Conservation (phyloP, 2,113 vertebrate species). For the Piprites chloris region DNA sequence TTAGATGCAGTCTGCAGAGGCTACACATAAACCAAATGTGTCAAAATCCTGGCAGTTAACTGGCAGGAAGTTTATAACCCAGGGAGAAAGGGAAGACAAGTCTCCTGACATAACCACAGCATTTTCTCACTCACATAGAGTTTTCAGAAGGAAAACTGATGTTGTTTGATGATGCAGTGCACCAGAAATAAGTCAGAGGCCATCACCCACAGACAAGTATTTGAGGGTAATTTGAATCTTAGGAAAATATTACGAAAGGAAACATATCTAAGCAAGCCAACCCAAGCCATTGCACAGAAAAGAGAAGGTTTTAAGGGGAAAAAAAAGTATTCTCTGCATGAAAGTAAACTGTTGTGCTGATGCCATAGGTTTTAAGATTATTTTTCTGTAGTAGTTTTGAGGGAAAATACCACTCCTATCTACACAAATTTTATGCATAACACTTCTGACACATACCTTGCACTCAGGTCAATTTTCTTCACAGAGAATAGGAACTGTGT, state of each 20-base stretch:
- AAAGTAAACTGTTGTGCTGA: background rate
- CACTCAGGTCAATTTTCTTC: background rate
- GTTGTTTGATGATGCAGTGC: background rate
- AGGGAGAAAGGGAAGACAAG: background rate
- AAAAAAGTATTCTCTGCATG: background rate
- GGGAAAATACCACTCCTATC: background rate
- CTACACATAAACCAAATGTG: background rate
- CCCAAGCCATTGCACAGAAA: background rate
- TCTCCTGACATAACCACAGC: background rate
- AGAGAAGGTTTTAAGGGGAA: background rate
- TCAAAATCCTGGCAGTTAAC: constrained; percentile 7
- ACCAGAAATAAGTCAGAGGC: background rate
- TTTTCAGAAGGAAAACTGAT: background rate
- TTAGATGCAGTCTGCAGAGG: background rate
- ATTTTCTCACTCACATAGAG: background rate
- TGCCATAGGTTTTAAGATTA: background rate
- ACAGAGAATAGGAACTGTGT: background rate
- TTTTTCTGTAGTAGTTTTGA: background rate
- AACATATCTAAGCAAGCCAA: background rate
- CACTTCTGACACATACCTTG: background rate
- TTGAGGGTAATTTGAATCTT: background rate
- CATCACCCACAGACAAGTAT: background rate
- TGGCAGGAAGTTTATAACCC: background rate
- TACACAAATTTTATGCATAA: background rate
- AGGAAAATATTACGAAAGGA: background rate